These are phyloP conservation scores for Corbicula japonica DNA, from an alignment of 2,888 invertebrate species.

Conservation along the genomic window DNA sequence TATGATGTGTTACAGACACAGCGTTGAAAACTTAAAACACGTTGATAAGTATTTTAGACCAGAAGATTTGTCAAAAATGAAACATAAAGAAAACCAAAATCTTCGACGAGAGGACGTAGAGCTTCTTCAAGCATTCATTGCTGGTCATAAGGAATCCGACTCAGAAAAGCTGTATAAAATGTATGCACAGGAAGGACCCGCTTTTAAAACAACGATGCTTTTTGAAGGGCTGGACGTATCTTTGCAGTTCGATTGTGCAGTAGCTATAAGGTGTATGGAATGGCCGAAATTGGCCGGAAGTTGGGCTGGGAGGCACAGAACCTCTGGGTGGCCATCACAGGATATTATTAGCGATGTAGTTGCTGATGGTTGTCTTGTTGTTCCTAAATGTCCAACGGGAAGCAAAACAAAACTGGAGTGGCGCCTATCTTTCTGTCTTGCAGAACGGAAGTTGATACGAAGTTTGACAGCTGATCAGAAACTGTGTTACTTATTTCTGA, in stretches of 20 bases:
- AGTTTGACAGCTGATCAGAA: slow-evolving; percentile 24
- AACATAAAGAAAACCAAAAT: neutral
- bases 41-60: neutral
- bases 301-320: slow-evolving; percentile 17
- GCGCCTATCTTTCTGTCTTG: slow-evolving; percentile 42
- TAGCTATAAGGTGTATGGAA: slow-evolving; percentile 24
- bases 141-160: too few species aligned
- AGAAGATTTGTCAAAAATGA: neutral
- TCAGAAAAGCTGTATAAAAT: neutral
- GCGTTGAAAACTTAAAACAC: slow-evolving; percentile 19
- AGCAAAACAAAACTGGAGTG: slow-evolving; percentile 37
- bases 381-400: slow-evolving; percentile 35
- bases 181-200: slow-evolving; percentile 32
- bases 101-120: neutral
- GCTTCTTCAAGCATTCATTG: too few species aligned
- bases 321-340: slow-evolving; percentile 21
- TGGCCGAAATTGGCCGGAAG: slow-evolving; percentile 38
- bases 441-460: slow-evolving; percentile 35
- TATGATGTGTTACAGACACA: slow-evolving; percentile 30
- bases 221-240: neutral
- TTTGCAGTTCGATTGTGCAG: slow-evolving; percentile 38
- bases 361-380: slow-evolving; percentile 29
- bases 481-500: slow-evolving; percentile 35
- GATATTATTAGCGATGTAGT: slow-evolving; percentile 8
- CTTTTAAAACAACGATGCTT: slow-evolving; percentile 28